A percentile compares a stretch with the other conserved stretches of the same genome.
phyloP scores from a whole-genome alignment of 2,113 vertebrate genomes.

The Chelonoidis abingdonii region DNA sequence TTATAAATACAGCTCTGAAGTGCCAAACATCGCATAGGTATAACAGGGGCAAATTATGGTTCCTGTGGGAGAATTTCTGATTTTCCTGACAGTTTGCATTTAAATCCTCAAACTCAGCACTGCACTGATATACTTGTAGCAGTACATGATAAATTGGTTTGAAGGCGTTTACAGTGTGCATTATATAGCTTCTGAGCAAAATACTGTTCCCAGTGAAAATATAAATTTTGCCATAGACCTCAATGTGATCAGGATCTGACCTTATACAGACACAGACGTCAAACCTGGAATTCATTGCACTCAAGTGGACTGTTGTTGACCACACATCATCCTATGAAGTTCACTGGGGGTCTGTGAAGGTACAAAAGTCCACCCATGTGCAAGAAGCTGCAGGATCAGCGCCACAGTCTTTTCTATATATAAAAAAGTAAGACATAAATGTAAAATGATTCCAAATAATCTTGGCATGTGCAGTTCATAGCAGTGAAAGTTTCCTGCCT shows the following conservation, averaged over 20 bases:
- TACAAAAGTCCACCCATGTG: not conserved
- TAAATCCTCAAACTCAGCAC: not conserved
- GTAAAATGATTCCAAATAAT: not conserved
- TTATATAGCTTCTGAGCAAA: not conserved
- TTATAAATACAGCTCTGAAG: not conserved
- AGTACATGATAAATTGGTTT: not conserved
- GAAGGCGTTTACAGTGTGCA: not conserved
- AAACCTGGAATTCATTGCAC: not conserved
- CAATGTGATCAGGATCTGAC: not conserved
- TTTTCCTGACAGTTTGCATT: not conserved
- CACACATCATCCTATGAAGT: not conserved
- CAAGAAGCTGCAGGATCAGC: not conserved
- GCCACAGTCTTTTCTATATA: not conserved
- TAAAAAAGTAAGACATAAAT: not conserved
- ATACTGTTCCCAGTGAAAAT: not conserved
- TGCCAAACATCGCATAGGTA: not conserved
- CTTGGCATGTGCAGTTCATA: not conserved
- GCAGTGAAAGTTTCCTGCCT: not conserved
- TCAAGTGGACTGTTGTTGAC: not conserved
- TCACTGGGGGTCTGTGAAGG: not conserved
- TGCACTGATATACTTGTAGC: not conserved
- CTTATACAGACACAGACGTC: not conserved
- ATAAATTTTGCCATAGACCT: not conserved
- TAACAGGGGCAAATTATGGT: not conserved
- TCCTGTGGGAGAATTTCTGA: not conserved